phyloP scores from a whole-genome alignment of 1,140 invertebrate genomes.

The Planococcus citri region DNA sequence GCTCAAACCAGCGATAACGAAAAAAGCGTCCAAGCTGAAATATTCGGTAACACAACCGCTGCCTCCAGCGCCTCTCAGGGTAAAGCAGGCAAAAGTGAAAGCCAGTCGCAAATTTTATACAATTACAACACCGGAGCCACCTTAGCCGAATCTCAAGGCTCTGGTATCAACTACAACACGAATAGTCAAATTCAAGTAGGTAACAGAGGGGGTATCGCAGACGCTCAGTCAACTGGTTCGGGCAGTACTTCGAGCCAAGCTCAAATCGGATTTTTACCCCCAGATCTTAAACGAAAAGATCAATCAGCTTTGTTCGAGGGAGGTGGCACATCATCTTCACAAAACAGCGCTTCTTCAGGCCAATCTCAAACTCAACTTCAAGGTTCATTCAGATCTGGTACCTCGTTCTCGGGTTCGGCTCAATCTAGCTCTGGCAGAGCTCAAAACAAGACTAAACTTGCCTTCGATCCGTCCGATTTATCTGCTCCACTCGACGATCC shows the following conservation, averaged over 20 bases:
- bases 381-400: conserved; percentile 61
- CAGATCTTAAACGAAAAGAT: conserved; percentile 40
- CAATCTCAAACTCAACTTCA: conserved; percentile 67
- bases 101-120: conserved; percentile 61
- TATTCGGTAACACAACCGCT: conserved; percentile 57
- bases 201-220: conserved; percentile 62
- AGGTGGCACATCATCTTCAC: conserved; percentile 59
- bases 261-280: conserved; percentile 69
- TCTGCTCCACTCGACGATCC: not conserved
- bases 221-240: conserved; percentile 67
- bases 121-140: conserved; percentile 56
- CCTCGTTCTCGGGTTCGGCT: conserved; percentile 64
- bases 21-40: conserved; percentile 55
- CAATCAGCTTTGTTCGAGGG: conserved; percentile 46
- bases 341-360: conserved; percentile 54
- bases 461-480: conserved; percentile 32
- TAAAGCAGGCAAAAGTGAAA: conserved; percentile 54
- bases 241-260: conserved; percentile 73
- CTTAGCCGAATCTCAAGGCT: conserved; percentile 56
- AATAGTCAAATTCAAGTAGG: conserved; percentile 64
- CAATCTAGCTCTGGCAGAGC: conserved; percentile 55
- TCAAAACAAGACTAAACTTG: conserved; percentile 27
- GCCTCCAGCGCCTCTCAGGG: conserved; percentile 60
- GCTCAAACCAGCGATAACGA: conserved; percentile 61
- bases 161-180: conserved; percentile 54